A percentile compares a stretch with the other conserved stretches of the same genome.
phyloP scores from a whole-genome alignment of 2,888 invertebrate genomes.

The Agrypnus murinus region DNA sequence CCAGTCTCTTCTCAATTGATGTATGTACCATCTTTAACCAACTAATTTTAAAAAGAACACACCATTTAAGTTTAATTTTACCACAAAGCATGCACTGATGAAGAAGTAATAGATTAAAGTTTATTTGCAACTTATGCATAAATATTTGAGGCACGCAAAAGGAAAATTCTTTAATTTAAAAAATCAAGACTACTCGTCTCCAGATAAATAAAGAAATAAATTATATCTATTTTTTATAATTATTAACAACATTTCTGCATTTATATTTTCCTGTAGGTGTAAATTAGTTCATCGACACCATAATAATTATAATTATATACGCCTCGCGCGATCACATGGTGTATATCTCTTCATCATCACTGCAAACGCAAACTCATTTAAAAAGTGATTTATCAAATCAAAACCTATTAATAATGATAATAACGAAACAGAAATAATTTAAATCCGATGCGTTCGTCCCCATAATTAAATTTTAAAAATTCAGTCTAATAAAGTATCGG shows the following conservation, averaged over 20 bases:
- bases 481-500: no score
- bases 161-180: no score
- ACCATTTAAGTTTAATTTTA: constrained; percentile 35
- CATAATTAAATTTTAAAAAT: no score
- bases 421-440: background rate
- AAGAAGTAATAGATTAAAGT: constrained; percentile 32
- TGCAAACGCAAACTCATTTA: background rate
- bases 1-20: constrained; percentile 20
- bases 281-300: constrained; percentile 24
- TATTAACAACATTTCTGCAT: constrained; percentile 2
- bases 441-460: no score
- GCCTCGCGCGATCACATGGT: constrained; percentile 3
- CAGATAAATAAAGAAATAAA: constrained; percentile 1
- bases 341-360: constrained; percentile 9
- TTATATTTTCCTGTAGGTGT: constrained; percentile 8
- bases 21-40: constrained; percentile 24
- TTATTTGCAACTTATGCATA: no score
- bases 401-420: constrained; percentile 4
- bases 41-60: constrained; percentile 33
- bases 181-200: no score
- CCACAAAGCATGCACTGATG: constrained; percentile 30
- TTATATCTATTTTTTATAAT: background rate
- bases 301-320: constrained; percentile 3
- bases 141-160: constrained; percentile 31
- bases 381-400: constrained; percentile 12